phyloP scores from a whole-genome alignment of 2,888 invertebrate genomes.

The Mythimna vitellina region DNA sequence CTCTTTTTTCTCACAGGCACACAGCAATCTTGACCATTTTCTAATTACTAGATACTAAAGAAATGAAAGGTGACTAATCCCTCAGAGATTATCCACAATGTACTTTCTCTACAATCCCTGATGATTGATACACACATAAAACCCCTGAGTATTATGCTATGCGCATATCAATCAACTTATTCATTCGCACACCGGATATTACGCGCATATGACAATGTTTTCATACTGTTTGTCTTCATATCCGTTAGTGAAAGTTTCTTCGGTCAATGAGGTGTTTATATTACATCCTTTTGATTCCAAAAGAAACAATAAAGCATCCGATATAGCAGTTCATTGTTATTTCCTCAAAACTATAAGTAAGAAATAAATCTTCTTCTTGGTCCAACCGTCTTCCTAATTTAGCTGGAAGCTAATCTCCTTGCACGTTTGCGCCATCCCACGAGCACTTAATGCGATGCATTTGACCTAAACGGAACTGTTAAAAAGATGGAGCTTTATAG shows the following conservation, averaged over 20 bases:
- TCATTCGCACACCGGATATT: constrained; percentile 40
- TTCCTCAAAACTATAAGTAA: neutral
- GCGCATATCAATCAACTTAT: constrained; percentile 39
- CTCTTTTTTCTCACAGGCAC: too few relatives aligned
- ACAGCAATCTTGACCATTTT: too few relatives aligned
- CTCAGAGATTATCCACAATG: constrained; percentile 14
- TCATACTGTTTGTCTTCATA: constrained; percentile 1
- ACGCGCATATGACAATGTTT: constrained; percentile 9
- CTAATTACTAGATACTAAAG: neutral
- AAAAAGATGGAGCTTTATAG: too few relatives aligned
- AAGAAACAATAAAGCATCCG: constrained; percentile 7
- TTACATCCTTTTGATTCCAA: constrained; percentile 25
- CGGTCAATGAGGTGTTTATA: neutral
- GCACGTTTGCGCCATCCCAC: too few relatives aligned
- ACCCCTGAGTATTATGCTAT: constrained; percentile 10
- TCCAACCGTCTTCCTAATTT: too few relatives aligned
- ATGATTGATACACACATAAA: constrained; percentile 21
- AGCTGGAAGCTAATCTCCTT: too few relatives aligned
- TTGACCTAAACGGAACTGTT: too few relatives aligned
- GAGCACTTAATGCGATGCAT: too few relatives aligned
- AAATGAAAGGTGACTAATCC: constrained; percentile 30
- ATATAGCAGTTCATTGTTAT: neutral
- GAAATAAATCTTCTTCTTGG: too few relatives aligned
- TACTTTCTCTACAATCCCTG: constrained; percentile 43
- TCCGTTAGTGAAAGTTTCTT: constrained; percentile 42